A percentile compares a stretch with the other conserved stretches of the same genome.
Evolutionary conservation across 2,888 invertebrate genomes (phyloP).

Genomic region (Chorisops tibialis): DNA sequence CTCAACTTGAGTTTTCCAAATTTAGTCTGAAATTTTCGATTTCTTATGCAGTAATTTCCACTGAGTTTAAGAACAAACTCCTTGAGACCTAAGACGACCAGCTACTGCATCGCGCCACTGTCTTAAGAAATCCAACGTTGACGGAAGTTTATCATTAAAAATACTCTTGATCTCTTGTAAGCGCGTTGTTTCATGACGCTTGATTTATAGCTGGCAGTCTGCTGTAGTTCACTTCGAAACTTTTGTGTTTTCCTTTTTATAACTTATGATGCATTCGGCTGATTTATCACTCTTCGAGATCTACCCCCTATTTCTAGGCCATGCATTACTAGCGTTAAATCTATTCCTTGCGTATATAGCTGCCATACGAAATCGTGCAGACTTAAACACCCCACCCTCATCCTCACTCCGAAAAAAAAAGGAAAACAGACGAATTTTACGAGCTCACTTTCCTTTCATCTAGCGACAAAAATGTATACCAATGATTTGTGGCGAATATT

Average conservation of each 20-base stretch:
- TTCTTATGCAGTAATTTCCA: neutral
- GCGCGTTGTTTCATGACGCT: neutral
- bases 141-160: neutral
- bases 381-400: too few relatives aligned
- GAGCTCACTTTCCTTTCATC: neutral
- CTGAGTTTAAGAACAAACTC: neutral
- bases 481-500: slow-evolving; percentile 13
- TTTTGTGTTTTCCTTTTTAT: slow-evolving; percentile 8
- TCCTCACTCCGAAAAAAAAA: too few relatives aligned
- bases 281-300: slow-evolving; percentile 5
- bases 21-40: neutral
- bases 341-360: neutral
- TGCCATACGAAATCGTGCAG: neutral
- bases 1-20: too few relatives aligned
- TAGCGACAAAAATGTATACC: neutral
- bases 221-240: neutral
- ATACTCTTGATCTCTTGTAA: neutral
- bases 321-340: neutral
- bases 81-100: neutral
- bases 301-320: neutral
- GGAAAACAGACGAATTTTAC: neutral
- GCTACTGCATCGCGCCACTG: neutral
- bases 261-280: slow-evolving; percentile 14
- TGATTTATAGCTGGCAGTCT: slow-evolving; percentile 14
- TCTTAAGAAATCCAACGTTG: neutral